Conservation (phyloP, 2,113 vertebrate species). For the Pterocles gutturalis region DNA sequence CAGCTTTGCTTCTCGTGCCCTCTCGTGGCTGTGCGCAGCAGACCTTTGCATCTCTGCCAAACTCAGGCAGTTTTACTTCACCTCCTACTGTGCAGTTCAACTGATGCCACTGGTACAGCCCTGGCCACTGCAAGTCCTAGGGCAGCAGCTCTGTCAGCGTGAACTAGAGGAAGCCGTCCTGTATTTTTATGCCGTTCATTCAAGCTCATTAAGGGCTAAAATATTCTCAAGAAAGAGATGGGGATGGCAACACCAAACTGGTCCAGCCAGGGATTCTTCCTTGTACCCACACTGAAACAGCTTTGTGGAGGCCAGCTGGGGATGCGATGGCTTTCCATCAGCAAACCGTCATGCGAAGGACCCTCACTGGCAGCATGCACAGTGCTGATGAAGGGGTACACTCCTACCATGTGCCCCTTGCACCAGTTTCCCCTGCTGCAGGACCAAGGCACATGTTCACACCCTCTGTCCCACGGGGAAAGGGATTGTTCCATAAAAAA, state of each 20-base stretch:
- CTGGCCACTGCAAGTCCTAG: not conserved
- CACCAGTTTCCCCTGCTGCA: not conserved
- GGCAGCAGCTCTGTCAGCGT: not conserved
- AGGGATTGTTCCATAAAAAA: not conserved
- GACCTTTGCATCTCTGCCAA: not conserved
- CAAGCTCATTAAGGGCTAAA: fast-evolving
- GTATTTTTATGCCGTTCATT: not conserved
- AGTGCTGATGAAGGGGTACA: fast-evolving
- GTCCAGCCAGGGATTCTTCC: not conserved
- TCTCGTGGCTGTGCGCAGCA: slow-evolving; percentile 5
- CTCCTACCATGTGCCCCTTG: fast-evolving
- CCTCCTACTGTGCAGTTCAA: not conserved
- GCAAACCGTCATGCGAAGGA: fast-evolving
- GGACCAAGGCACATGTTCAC: not conserved
- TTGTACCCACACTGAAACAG: not conserved
- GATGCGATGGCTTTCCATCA: not conserved
- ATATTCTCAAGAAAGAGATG: not conserved
- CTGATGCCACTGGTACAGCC: not conserved
- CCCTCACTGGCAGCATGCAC: not conserved
- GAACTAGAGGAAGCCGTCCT: not conserved
- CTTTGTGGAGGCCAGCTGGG: not conserved
- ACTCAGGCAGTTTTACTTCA: not conserved
- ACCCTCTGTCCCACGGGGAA: not conserved
- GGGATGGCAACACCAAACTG: not conserved
- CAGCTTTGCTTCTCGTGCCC: not conserved